Conservation (phyloP, 2,888 invertebrate genomes). For the Melanchra persicariae region DNA sequence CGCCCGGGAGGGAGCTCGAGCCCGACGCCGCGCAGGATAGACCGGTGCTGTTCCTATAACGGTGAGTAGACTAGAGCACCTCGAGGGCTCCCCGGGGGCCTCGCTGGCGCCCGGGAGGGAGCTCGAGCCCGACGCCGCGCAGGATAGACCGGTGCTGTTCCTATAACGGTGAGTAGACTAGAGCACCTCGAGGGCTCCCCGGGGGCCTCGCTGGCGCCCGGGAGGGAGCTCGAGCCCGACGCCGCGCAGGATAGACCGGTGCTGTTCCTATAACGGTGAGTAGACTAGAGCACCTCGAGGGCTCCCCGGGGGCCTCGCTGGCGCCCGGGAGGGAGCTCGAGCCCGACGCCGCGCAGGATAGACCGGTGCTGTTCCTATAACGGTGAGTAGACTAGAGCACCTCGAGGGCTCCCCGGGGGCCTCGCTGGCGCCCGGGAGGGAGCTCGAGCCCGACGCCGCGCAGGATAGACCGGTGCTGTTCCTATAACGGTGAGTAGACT, state of each 20-base stretch:
- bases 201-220: slow-evolving; percentile 71
- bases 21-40: slow-evolving; percentile 82
- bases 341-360: slow-evolving; percentile 82
- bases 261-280: slow-evolving; percentile 84
- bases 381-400: slow-evolving; percentile 76
- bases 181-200: slow-evolving; percentile 83
- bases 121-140: no score
- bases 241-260: slow-evolving; percentile 83
- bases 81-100: slow-evolving; percentile 73
- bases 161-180: no score
- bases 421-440: slow-evolving; percentile 75
- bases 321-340: slow-evolving; percentile 76
- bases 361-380: slow-evolving; percentile 87
- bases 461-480: slow-evolving; percentile 84
- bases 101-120: slow-evolving; percentile 54
- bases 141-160: no score
- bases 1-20: slow-evolving; percentile 79
- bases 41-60: slow-evolving; percentile 87
- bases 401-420: slow-evolving; percentile 81
- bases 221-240: slow-evolving; percentile 80
- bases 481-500: slow-evolving; percentile 77
- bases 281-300: slow-evolving; percentile 35
- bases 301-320: slow-evolving; percentile 76
- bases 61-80: slow-evolving; percentile 81
- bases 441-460: slow-evolving; percentile 79